phyloP scores from a whole-genome alignment of 2,113 vertebrate genomes.

The Planiliza haematocheilus region DNA sequence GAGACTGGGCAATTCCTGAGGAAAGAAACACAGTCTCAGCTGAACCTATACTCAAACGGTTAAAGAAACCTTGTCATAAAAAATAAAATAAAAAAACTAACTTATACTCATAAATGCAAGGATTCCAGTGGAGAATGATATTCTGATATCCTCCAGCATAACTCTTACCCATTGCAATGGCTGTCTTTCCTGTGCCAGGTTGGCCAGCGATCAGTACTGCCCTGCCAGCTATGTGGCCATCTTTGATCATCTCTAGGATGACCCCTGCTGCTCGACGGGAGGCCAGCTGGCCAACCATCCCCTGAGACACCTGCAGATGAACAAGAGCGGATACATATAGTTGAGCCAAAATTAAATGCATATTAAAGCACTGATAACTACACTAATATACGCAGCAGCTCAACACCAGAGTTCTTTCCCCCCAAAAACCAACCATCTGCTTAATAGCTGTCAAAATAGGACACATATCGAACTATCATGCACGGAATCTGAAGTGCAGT shows the following conservation, averaged over 20 bases:
- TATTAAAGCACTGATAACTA: background rate
- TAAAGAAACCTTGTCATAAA: too few relatives aligned
- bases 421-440: too few relatives aligned
- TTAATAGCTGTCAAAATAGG: too few relatives aligned
- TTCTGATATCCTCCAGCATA: background rate
- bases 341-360: slow-evolving; percentile 4
- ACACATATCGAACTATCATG: too few relatives aligned
- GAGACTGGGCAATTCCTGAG: slow-evolving; percentile 91
- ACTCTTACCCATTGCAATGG: slow-evolving; percentile 92
- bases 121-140: slow-evolving; percentile 6
- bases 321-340: background rate
- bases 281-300: slow-evolving; percentile 94
- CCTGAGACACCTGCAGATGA: slow-evolving; percentile 89
- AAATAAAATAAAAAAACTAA: too few relatives aligned
- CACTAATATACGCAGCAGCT: background rate
- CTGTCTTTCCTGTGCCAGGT: slow-evolving; percentile 93
- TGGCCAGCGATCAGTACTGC: slow-evolving; percentile 92
- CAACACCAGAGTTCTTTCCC: too few relatives aligned
- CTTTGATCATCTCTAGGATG: slow-evolving; percentile 95
- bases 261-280: slow-evolving; percentile 91
- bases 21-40: background rate
- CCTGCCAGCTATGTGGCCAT: slow-evolving; percentile 93
- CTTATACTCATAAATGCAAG: slow-evolving; percentile 24
- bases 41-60: background rate
- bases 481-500: too few relatives aligned